Evolutionary conservation across 2,888 invertebrate genomes (phyloP), one percentile per base, ranked within the genome.

Genomic region (Drosophila buzzatii): DNA sequence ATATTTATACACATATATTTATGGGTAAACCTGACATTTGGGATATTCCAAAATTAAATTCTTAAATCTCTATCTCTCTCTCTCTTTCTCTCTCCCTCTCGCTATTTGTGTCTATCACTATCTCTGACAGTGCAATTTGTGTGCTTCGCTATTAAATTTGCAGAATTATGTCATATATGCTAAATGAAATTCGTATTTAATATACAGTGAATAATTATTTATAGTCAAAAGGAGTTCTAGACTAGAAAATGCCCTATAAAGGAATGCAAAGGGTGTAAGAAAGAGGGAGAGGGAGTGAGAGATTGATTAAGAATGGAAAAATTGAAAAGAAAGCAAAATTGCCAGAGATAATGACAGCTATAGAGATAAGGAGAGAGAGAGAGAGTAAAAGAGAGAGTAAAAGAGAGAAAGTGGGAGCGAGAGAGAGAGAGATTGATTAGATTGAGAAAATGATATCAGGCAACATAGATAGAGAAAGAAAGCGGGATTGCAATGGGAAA

Each of bases 121-220:
- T 33, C 20, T 58, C n/a, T 57, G 58, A 47, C 62, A 66, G 39
- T 33, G 20, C 55, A 65, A 70, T 64, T 76, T 79, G 79, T 61
- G 45, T 44, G 44, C 42, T 51, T 45, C 16, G 35, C 27, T 49
- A 52, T 44, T 44, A 37, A 56, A 56, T 56, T 49, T 58, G 23
- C 18, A 14, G 27, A 41, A 63, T 75, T 57, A 42, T 53, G 20
- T 16, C 16, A 42, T 8, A 75, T 18, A 35, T 58, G 37, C 10
- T 27, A 53, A 60, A 57, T 53, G 42, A n/a, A 61, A 61, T 61
- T 47, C 16, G 9, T 42, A 58, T 51, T 51, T 16, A 47, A 78
- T 44, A 33, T 6, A n/a, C 10, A 39, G 47, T 16, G 20, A 18
- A 44, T 35, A 56, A 44, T 51, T 42, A 5, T 12, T 7, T 5